Evolutionary conservation across 2,888 invertebrate genomes (phyloP).

Genomic region (Rhagium mordax): DNA sequence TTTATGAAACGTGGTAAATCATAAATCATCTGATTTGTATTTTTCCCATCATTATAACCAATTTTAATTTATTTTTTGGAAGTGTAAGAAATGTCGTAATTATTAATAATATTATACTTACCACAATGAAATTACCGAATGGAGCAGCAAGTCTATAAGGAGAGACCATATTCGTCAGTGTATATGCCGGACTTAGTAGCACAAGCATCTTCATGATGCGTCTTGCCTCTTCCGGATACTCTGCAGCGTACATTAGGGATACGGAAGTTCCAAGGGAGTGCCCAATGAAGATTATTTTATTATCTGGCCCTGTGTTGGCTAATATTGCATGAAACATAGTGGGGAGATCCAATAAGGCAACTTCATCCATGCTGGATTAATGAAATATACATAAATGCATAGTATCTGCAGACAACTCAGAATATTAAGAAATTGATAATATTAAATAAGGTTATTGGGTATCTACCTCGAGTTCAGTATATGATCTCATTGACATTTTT

Average conservation of each 20-base stretch:
- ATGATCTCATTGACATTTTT: too few relatives aligned
- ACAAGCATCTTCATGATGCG: conserved; percentile 76
- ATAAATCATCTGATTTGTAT: too few relatives aligned
- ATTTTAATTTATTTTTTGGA: too few relatives aligned
- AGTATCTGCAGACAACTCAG: too few relatives aligned
- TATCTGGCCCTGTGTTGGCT: conserved; percentile 55
- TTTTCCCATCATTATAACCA: too few relatives aligned
- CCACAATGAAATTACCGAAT: conserved; percentile 66
- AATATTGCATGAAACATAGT: conserved; percentile 61
- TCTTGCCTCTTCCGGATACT: conserved; percentile 79
- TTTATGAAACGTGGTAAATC: too few relatives aligned
- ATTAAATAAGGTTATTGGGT: too few relatives aligned
- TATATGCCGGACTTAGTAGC: conserved; percentile 80
- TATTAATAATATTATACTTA: conserved; percentile 52
- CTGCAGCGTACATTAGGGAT: conserved; percentile 79
- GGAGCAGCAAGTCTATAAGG: conserved; percentile 78
- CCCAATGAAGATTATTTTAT: conserved; percentile 81
- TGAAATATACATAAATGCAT: too few relatives aligned
- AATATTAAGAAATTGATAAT: too few relatives aligned
- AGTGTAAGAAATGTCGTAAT: too few relatives aligned
- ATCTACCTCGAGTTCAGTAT: too few relatives aligned
- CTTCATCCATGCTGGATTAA: conserved; percentile 62
- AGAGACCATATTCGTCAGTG: conserved; percentile 74
- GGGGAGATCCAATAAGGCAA: conserved; percentile 63
- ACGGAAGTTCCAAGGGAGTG: conserved; percentile 91